Evolutionary conservation across 2,797 vertebrate species (phyloP).

Genomic region (Hemibagrus guttatus): DNA sequence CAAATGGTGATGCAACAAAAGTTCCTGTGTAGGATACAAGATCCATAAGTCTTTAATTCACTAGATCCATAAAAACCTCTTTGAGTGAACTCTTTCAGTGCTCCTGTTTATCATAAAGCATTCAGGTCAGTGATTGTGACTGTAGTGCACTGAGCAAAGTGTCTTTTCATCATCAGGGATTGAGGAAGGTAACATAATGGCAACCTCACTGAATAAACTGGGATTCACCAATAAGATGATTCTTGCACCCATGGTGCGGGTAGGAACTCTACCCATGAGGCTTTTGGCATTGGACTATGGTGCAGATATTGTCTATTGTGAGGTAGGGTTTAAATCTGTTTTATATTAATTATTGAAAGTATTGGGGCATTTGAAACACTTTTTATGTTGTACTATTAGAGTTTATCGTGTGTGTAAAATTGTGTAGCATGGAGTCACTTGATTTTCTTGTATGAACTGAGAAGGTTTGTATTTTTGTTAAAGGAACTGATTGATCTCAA

Average conservation of each 20-base stretch:
- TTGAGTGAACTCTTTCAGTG: too few relatives aligned
- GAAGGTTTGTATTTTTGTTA: constrained; percentile 50
- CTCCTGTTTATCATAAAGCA: background rate
- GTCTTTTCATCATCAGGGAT: constrained; percentile 9
- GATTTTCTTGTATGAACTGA: background rate
- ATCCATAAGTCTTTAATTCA: background rate
- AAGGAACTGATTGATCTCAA: constrained; percentile 96
- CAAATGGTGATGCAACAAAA: background rate
- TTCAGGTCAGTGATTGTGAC: background rate
- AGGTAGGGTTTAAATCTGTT: constrained; percentile 75
- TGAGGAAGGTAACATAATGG: constrained; percentile 62
- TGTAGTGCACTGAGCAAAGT: background rate
- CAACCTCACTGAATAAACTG: constrained; percentile 66
- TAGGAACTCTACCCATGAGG: constrained; percentile 93
- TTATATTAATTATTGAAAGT: background rate
- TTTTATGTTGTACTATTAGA: background rate
- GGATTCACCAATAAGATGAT: constrained; percentile 82
- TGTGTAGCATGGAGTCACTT: background rate
- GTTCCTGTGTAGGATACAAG: background rate
- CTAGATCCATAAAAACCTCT: background rate
- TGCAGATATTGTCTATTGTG: constrained; percentile 93
- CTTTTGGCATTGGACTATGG: constrained; percentile 93
- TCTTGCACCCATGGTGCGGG: constrained; percentile 93
- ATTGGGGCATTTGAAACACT: background rate
- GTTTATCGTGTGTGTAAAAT: background rate